Evolutionary conservation across 2,888 invertebrate species (phyloP), one percentile per base, ranked within the genome.

Genomic region (Strigamia crassipes): DNA sequence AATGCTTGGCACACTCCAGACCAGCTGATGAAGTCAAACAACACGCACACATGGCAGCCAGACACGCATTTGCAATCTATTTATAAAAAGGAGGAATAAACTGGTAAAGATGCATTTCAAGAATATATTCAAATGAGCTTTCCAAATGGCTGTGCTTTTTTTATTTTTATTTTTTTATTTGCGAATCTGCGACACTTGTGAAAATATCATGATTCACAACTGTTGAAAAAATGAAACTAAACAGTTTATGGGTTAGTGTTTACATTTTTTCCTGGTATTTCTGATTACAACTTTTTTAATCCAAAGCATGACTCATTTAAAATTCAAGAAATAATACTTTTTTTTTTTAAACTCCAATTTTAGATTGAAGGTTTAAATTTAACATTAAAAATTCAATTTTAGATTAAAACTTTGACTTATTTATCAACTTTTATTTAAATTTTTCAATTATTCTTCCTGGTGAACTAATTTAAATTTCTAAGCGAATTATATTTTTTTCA

Each of bases 1-100:
- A 78, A 78, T 78, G 78, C 78, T 31, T 78, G 34, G 78, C 78
- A 78, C 78, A 78, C 78, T 38, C 78, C 78, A 31, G 78, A 38
- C 78, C 61, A 61, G 61, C 61, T 61, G 61, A 61, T 61, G 61
- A 61, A 61, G 61, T 61, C 61, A 61, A 61, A 61, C 61, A 61
- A 61, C 61, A 61, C 61, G 61, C 61, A 61, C 61, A 61, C 61
- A 61, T 61, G 61, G 61, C 61, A 61, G 18, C 61, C 61, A 61
- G 61, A 61, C 61, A 61, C 61, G 61, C 61, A 61, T 61, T 61
- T 61, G 61, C 61, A 61, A 61, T 61, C 61, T 61, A 61, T 61
- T 61, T 61, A 61, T 61, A 61, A 61, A 61, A 61, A 61, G 61
- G 61, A 61, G 61, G 61, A 61, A 61, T n/a, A 61, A 61, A 61